Percentiles rank a stretch among this genome's conserved stretches.
Evolutionary conservation across 2,797 vertebrate species (phyloP).

Genomic region (Chrosomus eos): DNA sequence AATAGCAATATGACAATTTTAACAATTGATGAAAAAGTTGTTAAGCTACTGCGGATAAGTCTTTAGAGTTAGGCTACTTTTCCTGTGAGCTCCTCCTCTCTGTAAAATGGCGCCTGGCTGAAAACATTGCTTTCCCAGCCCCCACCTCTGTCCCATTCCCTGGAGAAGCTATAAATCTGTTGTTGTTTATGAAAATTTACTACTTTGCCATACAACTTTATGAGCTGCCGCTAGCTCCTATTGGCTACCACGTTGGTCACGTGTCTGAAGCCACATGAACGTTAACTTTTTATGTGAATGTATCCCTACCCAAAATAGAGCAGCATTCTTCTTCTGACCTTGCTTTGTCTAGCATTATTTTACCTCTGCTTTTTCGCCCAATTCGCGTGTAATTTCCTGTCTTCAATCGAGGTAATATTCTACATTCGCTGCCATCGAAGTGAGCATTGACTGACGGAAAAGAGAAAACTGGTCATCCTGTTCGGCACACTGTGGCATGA

Average conservation of each 20-base stretch:
- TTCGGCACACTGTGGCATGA: not conserved
- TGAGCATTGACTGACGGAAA: not conserved
- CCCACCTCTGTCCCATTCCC: conserved; percentile 52
- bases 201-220: conserved; percentile 98
- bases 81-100: conserved; percentile 71
- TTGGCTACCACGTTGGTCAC: conserved; percentile 89
- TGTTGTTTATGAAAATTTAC: conserved; percentile 99
- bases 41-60: not conserved
- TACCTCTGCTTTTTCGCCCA: conserved; percentile 60
- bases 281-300: conserved; percentile 99
- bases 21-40: not conserved
- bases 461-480: not conserved
- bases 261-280: conserved; percentile 91
- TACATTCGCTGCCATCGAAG: not conserved
- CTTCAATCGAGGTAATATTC: conserved; percentile 42
- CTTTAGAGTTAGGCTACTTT: conserved; percentile 58
- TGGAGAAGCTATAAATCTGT: conserved; percentile 93
- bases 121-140: conserved; percentile 34
- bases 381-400: conserved; percentile 54
- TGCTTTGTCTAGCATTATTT: conserved; percentile 82
- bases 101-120: conserved; percentile 95
- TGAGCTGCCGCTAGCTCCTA: conserved; percentile 87
- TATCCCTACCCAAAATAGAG: conserved; percentile 95
- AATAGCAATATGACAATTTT: not conserved
- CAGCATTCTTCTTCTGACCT: conserved; percentile 89